Conservation (phyloP, 2,113 vertebrate genomes). For the Oceanites oceanicus region DNA sequence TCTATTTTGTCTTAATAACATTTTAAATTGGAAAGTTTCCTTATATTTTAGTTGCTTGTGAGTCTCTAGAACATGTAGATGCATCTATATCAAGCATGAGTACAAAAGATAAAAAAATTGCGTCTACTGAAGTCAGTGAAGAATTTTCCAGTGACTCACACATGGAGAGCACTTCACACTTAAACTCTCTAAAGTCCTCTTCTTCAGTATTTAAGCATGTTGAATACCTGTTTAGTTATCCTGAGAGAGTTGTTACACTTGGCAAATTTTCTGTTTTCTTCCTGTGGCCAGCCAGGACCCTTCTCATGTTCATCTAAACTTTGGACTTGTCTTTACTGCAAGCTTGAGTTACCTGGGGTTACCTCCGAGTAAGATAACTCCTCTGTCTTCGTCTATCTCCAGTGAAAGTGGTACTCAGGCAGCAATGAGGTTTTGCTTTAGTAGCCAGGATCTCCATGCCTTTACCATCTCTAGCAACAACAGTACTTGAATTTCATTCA, state of each 20-base stretch:
- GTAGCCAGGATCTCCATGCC: background rate
- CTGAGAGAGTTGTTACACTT: background rate
- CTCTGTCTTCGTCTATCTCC: background rate
- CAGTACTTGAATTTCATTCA: background rate
- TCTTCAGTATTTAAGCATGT: background rate
- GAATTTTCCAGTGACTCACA: background rate
- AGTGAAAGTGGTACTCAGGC: background rate
- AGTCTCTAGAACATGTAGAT: background rate
- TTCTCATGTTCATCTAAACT: background rate
- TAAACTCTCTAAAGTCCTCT: background rate
- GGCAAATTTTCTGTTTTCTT: background rate
- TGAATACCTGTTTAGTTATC: background rate
- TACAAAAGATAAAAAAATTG: background rate
- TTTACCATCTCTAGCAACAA: background rate
- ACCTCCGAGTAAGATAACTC: background rate
- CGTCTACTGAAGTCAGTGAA: background rate
- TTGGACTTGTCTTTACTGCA: background rate
- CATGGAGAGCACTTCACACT: background rate
- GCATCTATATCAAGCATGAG: background rate
- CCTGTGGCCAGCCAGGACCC: background rate
- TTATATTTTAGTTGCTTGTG: background rate
- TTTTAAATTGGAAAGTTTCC: background rate
- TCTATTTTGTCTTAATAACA: background rate
- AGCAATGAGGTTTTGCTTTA: background rate
- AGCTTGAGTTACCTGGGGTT: background rate